Conservation (phyloP, 2,888 invertebrate genomes). For the Seira sanloemensis region DNA sequence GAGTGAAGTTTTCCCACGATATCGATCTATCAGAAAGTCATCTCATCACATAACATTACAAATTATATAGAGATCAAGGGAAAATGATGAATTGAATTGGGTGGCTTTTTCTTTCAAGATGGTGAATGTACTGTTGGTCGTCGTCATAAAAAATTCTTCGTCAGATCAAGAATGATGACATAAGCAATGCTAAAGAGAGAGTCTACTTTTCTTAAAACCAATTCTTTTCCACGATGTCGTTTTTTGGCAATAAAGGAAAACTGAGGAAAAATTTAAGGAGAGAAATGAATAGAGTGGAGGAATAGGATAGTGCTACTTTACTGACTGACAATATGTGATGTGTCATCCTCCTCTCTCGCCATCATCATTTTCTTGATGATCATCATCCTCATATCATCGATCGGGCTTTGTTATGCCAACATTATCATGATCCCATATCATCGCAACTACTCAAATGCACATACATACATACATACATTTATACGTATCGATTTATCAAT, state of each 20-base stretch:
- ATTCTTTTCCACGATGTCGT: neutral
- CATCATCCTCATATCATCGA: conserved; percentile 36
- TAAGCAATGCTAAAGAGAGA: conserved; percentile 7
- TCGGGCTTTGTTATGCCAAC: conserved; percentile 35
- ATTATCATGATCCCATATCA: conserved; percentile 11
- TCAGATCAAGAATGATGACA: conserved; percentile 14
- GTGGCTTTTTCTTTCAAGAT: neutral
- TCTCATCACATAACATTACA: neutral
- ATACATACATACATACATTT: neutral
- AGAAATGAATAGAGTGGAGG: neutral
- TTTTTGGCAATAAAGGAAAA: conserved; percentile 13
- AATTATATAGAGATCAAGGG: conserved; percentile 2
- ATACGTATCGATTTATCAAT: neutral
- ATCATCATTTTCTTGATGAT: conserved; percentile 30
- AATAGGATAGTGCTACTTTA: neutral
- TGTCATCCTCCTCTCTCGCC: conserved; percentile 48
- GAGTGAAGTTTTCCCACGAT: conserved; percentile 7
- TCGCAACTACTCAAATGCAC: neutral
- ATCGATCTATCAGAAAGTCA: conserved; percentile 8
- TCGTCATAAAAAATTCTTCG: neutral
- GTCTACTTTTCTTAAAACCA: neutral
- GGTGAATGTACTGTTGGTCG: conserved; percentile 4
- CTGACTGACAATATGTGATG: conserved; percentile 53
- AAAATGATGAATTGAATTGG: conserved; percentile 16
- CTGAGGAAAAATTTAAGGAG: neutral